Percentiles rank a stretch among this genome's conserved stretches.
Conservation (phyloP, 2,113 vertebrate genomes). For the Ploceus nigricollis region DNA sequence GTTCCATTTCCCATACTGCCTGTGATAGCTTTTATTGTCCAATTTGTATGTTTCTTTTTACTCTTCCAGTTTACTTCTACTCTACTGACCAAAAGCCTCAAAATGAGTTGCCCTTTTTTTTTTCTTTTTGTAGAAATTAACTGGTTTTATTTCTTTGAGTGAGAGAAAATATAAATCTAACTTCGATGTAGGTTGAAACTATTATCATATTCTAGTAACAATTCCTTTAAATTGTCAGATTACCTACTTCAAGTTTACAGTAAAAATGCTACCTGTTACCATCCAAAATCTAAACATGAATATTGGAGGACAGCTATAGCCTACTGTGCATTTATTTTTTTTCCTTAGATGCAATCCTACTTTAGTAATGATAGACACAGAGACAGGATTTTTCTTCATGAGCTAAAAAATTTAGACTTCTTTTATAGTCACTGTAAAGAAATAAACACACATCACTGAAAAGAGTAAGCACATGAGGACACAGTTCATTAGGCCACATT, state of each 20-base stretch:
- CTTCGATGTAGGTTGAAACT: neutral
- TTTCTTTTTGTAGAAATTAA: neutral
- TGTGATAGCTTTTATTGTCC: neutral
- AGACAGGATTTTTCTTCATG: neutral
- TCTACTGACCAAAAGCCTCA: neutral
- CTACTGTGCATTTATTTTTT: neutral
- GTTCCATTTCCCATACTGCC: neutral
- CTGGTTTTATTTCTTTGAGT: neutral
- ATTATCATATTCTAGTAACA: neutral
- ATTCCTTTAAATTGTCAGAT: neutral
- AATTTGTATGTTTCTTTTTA: neutral
- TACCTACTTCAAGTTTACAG: neutral
- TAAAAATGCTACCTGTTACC: neutral
- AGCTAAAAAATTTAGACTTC: neutral
- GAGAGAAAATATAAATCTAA: neutral
- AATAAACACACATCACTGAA: neutral
- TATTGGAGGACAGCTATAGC: neutral
- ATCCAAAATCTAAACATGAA: neutral
- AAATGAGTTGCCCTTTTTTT: neutral
- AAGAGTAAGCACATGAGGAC: fast-evolving
- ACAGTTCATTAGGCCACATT: neutral
- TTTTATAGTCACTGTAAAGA: neutral
- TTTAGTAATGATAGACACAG: neutral
- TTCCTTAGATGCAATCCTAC: neutral
- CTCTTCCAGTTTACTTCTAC: neutral